phyloP scores from a whole-genome alignment of 2,888 invertebrate species.

The Eudasyphora cyanicolor region DNA sequence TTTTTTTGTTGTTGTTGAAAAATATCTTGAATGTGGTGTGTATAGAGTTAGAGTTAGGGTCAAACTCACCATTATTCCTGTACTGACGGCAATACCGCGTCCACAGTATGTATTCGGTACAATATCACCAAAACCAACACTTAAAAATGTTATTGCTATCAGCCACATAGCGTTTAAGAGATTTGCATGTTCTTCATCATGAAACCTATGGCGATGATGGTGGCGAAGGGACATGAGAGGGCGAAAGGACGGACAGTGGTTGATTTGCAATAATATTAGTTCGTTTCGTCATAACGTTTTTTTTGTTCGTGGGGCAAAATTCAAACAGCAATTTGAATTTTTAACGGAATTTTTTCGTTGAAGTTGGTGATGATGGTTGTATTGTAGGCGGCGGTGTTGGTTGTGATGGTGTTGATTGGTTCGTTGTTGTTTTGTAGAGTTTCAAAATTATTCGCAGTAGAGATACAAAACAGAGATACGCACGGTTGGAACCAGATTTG shows the following conservation, averaged over 20 bases:
- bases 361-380: background rate
- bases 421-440: slow-evolving; percentile 34
- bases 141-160: slow-evolving; percentile 99
- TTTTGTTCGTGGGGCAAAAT: too few species aligned
- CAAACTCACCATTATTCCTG: slow-evolving; percentile 98
- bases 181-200: slow-evolving; percentile 99
- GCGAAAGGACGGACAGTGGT: background rate
- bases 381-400: background rate
- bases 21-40: background rate
- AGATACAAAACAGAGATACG: slow-evolving; percentile 63
- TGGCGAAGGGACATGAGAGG: background rate
- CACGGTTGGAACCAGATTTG: slow-evolving; percentile 56
- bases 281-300: background rate
- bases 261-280: background rate
- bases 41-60: background rate
- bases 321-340: background rate
- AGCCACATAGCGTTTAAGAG: slow-evolving; percentile 99
- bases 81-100: slow-evolving; percentile 98
- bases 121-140: slow-evolving; percentile 99
- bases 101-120: slow-evolving; percentile 99
- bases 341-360: background rate
- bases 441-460: slow-evolving; percentile 34
- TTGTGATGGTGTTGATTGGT: slow-evolving; percentile 22
- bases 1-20: slow-evolving; percentile 29
- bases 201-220: slow-evolving; percentile 92